Percentiles rank a stretch among this genome's conserved stretches.
Conservation (phyloP, 2,113 vertebrate genomes). For the Coturnix japonica region DNA sequence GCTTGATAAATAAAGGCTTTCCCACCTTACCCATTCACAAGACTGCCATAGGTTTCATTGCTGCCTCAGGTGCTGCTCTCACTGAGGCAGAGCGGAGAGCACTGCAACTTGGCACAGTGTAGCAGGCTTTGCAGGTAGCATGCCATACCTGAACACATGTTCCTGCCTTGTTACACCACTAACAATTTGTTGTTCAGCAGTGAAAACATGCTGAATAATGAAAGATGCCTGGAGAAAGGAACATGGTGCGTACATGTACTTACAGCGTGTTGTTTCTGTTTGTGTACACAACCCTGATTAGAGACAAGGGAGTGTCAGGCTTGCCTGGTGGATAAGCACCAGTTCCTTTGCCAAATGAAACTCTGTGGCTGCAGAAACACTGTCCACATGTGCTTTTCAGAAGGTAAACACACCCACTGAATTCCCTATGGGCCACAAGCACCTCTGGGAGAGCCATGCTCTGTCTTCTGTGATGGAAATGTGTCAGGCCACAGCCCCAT, state of each 20-base stretch:
- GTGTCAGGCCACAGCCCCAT: not conserved
- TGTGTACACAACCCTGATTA: conserved; percentile 26
- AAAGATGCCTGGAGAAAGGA: conserved; percentile 73
- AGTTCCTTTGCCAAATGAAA: conserved; percentile 62
- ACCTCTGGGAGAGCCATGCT: not conserved
- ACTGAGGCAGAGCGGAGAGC: accelerated
- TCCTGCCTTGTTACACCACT: conserved; percentile 65
- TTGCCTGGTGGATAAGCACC: conserved; percentile 45
- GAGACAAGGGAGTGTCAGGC: conserved; percentile 48
- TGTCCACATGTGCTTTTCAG: conserved; percentile 17
- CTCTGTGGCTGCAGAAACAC: conserved; percentile 42
- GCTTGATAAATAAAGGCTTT: not conserved
- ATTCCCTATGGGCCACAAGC: not conserved
- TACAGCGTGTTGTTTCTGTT: conserved; percentile 54
- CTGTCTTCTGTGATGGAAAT: accelerated
- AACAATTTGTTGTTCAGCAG: conserved; percentile 67
- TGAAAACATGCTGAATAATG: conserved; percentile 74
- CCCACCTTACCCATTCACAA: not conserved
- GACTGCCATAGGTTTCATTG: not conserved
- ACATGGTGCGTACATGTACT: not conserved
- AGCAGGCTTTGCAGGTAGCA: conserved; percentile 32
- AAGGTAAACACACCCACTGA: conserved; percentile 51
- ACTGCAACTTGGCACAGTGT: not conserved
- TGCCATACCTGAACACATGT: conserved; percentile 21
- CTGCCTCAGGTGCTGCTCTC: not conserved